Evolutionary conservation across 2,797 vertebrate species (phyloP).

Genomic region (Notolabrus celidotus): DNA sequence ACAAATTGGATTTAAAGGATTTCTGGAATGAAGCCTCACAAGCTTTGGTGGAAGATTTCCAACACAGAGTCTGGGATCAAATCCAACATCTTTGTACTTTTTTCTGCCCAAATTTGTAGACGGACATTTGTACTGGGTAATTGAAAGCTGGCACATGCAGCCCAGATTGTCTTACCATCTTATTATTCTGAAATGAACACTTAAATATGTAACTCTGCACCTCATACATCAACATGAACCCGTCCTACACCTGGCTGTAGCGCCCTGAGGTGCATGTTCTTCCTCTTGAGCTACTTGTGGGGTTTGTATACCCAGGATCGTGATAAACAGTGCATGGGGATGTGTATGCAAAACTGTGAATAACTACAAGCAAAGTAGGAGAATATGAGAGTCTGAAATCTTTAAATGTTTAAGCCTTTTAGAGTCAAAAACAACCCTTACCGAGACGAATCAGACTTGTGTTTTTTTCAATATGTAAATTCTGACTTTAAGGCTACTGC

Average conservation of each 20-base stretch:
- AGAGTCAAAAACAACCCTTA: conserved; percentile 28
- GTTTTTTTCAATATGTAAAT: conserved; percentile 29
- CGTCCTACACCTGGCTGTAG: conserved; percentile 3
- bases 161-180: not conserved
- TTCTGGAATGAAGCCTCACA: conserved; percentile 33
- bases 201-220: not conserved
- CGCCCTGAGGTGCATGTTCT: not conserved
- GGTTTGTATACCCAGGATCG: not conserved
- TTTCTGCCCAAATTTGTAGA: conserved; percentile 35
- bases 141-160: conserved; percentile 20
- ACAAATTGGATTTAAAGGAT: conserved; percentile 43
- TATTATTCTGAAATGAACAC: conserved; percentile 26
- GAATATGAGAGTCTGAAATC: conserved; percentile 23
- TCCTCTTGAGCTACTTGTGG: not conserved
- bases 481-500: conserved; percentile 25
- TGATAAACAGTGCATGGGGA: conserved; percentile 26
- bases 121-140: conserved; percentile 33
- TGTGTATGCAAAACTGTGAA: conserved; percentile 31
- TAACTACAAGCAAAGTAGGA: not conserved
- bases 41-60: conserved; percentile 40
- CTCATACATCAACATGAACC: not conserved
- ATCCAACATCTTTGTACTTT: conserved; percentile 42
- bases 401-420: conserved; percentile 37
- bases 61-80: conserved; percentile 38
- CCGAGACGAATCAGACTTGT: conserved; percentile 39